Evolutionary conservation across 2,888 invertebrate genomes (phyloP), one percentile per base, ranked within the genome.

Genomic region (Hypsopygia costalis): DNA sequence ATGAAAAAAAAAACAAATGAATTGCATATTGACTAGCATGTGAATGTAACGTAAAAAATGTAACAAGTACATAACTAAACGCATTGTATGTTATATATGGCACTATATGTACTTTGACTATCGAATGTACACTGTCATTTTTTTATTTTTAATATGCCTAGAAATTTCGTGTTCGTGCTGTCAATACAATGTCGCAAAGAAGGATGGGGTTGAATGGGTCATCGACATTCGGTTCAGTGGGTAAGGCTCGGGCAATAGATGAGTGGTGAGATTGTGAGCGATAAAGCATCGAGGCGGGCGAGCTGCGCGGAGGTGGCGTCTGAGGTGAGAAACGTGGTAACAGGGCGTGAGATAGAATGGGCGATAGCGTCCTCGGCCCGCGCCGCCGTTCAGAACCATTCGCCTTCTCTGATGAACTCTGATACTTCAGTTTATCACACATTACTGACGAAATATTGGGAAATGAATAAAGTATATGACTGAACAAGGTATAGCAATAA

Each of bases 241-340:
- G 75, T 80, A 69, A 79, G 64, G 66, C 65, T 71, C 64, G 63
- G 64, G 73, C 73, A 78, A 80, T 72, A 82, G 81, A 81, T 81
- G 78, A 76, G 71, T 71, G 63, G 69, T 59, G 68, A 69, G 81
- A 85, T 80, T 76, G 77, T 56, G 47, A 55, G 59, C 62, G 82
- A 86, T 85, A 82, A 80, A 74, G 60, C 67, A 71, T 71, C 69
- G 62, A 62, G 70, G 71, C 67, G 62, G 69, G 52, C 59, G 58
- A 52, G 57, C 67, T 3, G 16, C 62, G 68, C 62, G 67, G 68
- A 71, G 75, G 71, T 73, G 79, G 70, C 67, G 74, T 72, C 70
- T 38, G 82, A 83, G 86, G 86, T 86, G 87, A 86, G 81, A 81
- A 85, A 79, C 85, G 83, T 81, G 83, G 81, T 64, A 72, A 70